Evolutionary conservation across 2,797 vertebrate genomes (phyloP).

Genomic region (Heliangelus exortis): DNA sequence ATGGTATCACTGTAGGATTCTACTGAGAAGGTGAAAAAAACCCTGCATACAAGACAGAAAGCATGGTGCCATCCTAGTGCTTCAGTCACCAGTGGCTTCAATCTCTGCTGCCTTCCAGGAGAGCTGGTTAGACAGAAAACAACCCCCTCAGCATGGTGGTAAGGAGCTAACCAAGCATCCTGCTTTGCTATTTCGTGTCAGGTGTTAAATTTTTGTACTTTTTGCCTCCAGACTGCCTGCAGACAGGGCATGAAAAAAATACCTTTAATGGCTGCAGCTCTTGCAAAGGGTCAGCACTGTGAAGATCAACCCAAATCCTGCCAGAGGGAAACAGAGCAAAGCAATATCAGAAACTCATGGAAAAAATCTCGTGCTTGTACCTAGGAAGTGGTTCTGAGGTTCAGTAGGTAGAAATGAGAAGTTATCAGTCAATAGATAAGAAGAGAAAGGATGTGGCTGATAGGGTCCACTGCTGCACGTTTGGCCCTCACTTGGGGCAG

Average conservation of each 20-base stretch:
- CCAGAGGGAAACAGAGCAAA: background rate
- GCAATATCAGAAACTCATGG: background rate
- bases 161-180: background rate
- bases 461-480: background rate
- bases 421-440: background rate
- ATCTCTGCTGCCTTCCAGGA: background rate
- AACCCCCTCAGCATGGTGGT: background rate
- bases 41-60: accelerated
- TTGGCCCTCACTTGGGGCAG: background rate
- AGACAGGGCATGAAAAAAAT: background rate
- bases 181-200: background rate
- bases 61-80: background rate
- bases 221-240: background rate
- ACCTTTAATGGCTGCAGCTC: background rate
- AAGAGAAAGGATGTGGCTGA: background rate
- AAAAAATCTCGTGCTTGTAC: background rate
- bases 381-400: background rate
- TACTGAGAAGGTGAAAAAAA: background rate
- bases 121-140: background rate
- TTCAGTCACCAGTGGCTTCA: background rate
- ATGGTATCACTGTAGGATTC: background rate
- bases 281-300: background rate
- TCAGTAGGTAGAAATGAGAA: background rate
- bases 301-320: background rate
- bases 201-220: background rate